Percentiles rank a stretch among this genome's conserved stretches.
These are phyloP conservation scores for Pseudopleuronectes americanus DNA, from an alignment of 2,797 vertebrate species.

Conservation along the genomic window DNA sequence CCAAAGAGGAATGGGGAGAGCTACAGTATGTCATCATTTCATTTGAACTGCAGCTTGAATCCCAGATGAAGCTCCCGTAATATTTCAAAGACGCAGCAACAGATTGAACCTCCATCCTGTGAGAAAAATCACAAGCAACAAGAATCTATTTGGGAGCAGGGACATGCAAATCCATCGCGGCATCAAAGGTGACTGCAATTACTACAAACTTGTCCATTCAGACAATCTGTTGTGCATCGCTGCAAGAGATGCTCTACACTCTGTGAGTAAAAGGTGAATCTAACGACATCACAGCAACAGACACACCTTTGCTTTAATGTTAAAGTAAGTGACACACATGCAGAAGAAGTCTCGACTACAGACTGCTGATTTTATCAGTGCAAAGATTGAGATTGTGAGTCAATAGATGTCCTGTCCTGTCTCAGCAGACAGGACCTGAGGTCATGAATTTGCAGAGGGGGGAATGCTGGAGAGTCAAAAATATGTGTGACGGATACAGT, in stretches of 20 bases:
- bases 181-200: conserved; percentile 38
- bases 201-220: conserved; percentile 17
- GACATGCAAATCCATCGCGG: conserved; percentile 24
- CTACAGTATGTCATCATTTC: conserved; percentile 48
- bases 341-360: no score
- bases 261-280: background rate
- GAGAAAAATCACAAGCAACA: conserved; percentile 23
- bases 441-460: conserved; percentile 12
- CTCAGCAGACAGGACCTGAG: conserved; percentile 11
- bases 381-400: conserved; percentile 11
- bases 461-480: conserved; percentile 21
- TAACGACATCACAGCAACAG: no score
- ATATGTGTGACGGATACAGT: conserved; percentile 13
- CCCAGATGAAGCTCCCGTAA: conserved; percentile 50
- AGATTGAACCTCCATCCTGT: conserved; percentile 51
- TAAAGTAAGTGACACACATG: background rate
- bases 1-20: background rate
- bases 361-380: conserved; percentile 4
- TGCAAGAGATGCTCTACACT: background rate
- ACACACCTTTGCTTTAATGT: no score
- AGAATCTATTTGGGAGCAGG: conserved; percentile 61
- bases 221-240: background rate
- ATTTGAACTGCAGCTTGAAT: conserved; percentile 58
- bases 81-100: conserved; percentile 68
- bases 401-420: conserved; percentile 29